Conservation (phyloP, 2,113 vertebrate genomes). For the Myxocyprinus asiaticus region DNA sequence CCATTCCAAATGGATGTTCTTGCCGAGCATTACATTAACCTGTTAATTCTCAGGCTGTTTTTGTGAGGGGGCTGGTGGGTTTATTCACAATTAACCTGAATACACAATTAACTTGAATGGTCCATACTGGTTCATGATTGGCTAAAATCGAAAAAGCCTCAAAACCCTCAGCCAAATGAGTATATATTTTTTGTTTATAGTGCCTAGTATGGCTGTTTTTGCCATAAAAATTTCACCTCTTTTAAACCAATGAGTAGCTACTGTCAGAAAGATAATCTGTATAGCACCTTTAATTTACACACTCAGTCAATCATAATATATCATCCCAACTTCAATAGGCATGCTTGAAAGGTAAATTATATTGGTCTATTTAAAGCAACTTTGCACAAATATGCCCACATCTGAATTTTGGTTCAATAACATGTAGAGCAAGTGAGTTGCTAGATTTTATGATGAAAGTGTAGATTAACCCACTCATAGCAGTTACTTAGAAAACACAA, state of each 20-base stretch:
- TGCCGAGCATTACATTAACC: slow-evolving; percentile 61
- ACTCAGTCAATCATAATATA: too few relatives aligned
- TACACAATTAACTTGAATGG: too few relatives aligned
- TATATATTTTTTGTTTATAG: too few relatives aligned
- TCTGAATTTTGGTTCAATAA: neutral
- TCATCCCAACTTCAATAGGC: neutral
- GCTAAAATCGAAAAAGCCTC: neutral
- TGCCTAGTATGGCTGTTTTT: too few relatives aligned
- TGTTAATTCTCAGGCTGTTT: slow-evolving; percentile 65
- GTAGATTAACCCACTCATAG: neutral
- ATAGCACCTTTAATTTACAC: too few relatives aligned
- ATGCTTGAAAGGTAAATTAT: neutral
- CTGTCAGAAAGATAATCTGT: too few relatives aligned
- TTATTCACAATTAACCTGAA: slow-evolving; percentile 37
- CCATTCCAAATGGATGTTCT: slow-evolving; percentile 54
- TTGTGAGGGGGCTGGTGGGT: slow-evolving; percentile 47
- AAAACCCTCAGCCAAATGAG: neutral
- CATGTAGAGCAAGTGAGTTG: too few relatives aligned
- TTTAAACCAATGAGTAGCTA: too few relatives aligned
- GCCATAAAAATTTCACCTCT: too few relatives aligned
- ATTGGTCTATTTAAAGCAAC: neutral
- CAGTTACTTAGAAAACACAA: neutral
- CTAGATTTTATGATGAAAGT: neutral
- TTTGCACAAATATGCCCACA: neutral
- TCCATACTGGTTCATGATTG: neutral